Evolutionary conservation across 1,140 invertebrate species (phyloP), one percentile per base, ranked within the genome.

Genomic region (Papilio polyxenes): DNA sequence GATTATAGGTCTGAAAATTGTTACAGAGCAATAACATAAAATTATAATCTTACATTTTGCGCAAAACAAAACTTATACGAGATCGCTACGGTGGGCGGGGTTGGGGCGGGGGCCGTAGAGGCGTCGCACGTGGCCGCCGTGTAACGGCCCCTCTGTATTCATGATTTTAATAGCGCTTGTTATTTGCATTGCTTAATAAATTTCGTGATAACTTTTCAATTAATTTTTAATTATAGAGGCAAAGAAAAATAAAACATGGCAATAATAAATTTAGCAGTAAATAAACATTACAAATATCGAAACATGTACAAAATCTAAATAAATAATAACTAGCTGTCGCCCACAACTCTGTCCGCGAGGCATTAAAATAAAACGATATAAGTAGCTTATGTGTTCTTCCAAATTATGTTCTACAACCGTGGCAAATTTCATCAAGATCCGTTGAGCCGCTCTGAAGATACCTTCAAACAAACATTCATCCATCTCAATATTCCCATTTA

Each of bases 111-210:
- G 13, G 56, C 6, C 3, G 56, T 59, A 15, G 62, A 9, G 23
- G 23, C 62, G 3, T 5, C 17, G 62, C 20, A 31, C 62, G 20
- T 15, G 9, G 59, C 6, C n/a, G 23, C 10, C 62, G 23, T 65
- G 10, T 65, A 65, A 65, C 31, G 23, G 62, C 62, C 62, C 62
- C 62, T 65, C 23, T 65, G 62, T 65, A 65, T 65, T 65, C 62
- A 65, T 65, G 11, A 31, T 31, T 65, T 65, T 65, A 65, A 65
- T 65, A 31, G 62, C 62, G 9, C 23, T 65, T 31, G 23, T 65
- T 65, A 65, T 65, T 65, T 65, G 62, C 62, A 65, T 65, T 65
- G 62, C 62, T 65, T 65, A 37, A 65, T 65, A 65, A 62, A 62
- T 20, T 62, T 62, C 23, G 5, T 37, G 31, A 23, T 65, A 15